phyloP scores from a whole-genome alignment of 2,797 vertebrate species.

The Sebastes taczanowskii region DNA sequence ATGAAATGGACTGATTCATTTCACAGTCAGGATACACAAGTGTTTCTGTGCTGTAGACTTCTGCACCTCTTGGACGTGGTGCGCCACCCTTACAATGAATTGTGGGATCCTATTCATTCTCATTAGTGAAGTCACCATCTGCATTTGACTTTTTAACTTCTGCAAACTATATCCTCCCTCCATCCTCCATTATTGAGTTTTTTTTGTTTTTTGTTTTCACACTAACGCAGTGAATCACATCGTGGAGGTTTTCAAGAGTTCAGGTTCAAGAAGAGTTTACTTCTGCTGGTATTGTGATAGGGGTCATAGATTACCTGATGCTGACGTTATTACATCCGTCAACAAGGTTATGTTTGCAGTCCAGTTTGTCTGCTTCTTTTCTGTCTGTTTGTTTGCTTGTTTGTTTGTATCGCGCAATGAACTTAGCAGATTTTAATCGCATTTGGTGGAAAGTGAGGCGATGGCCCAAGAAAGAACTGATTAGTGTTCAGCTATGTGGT shows the following conservation, averaged over 20 bases:
- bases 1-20: constrained; percentile 18
- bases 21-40: constrained; percentile 2
- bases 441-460: constrained; percentile 7
- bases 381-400: neutral
- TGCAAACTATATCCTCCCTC: neutral
- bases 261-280: neutral
- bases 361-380: neutral
- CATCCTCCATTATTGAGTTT: neutral
- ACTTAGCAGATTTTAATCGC: constrained; percentile 7
- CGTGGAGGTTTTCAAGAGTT: neutral
- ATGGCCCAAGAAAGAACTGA: neutral
- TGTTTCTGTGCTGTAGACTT: neutral
- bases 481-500: neutral
- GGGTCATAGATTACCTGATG: neutral
- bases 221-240: neutral
- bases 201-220: neutral
- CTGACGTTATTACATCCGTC: constrained; percentile 4
- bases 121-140: neutral
- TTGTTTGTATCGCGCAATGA: neutral
- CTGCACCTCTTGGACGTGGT: neutral
- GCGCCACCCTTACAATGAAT: neutral
- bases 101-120: neutral
- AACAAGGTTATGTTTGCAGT: neutral
- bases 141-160: neutral
- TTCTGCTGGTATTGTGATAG: neutral